Percentiles rank a stretch among this genome's conserved stretches.
phyloP scores from a whole-genome alignment of 1,140 invertebrate species.

The Pemphigus obesinymphae region DNA sequence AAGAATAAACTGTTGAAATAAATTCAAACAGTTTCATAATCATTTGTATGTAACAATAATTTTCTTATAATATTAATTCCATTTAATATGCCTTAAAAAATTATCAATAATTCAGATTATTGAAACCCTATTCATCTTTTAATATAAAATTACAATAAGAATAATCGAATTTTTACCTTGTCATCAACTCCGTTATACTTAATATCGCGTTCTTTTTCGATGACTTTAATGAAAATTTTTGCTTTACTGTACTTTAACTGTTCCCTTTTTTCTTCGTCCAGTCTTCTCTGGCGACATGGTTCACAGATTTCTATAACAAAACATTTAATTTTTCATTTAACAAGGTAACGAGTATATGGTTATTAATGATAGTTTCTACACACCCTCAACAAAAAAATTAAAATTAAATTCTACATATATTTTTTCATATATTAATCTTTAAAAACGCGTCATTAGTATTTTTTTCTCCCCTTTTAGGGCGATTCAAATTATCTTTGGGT shows the following conservation, averaged over 20 bases:
- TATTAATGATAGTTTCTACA: slow-evolving; percentile 21
- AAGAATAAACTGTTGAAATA: too few species aligned
- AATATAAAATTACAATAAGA: too few species aligned
- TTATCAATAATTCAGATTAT: too few species aligned
- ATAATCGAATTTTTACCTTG: slow-evolving; percentile 37
- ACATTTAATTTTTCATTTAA: slow-evolving; percentile 17
- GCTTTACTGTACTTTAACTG: slow-evolving; percentile 30
- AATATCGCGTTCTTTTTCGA: slow-evolving; percentile 11
- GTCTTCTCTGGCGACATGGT: slow-evolving; percentile 14
- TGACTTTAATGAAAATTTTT: slow-evolving; percentile 31
- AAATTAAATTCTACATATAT: slow-evolving; percentile 22
- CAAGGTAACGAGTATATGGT: slow-evolving; percentile 22
- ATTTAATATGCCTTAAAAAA: too few species aligned
- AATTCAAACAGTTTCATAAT: too few species aligned
- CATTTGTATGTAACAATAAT: too few species aligned
- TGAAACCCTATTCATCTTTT: too few species aligned
- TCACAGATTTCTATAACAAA: slow-evolving; percentile 34
- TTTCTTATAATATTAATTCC: too few species aligned
- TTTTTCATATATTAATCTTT: slow-evolving; percentile 35
- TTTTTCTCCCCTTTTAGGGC: slow-evolving; percentile 19
- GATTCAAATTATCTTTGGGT: slow-evolving; percentile 38
- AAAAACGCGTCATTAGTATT: slow-evolving; percentile 38
- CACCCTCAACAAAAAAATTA: slow-evolving; percentile 16
- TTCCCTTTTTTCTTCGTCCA: slow-evolving; percentile 27
- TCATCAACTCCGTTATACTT: background rate